These are phyloP conservation scores for Ivindomyrus marchei DNA, from an alignment of 2,113 vertebrate genomes.

Conservation along the genomic window DNA sequence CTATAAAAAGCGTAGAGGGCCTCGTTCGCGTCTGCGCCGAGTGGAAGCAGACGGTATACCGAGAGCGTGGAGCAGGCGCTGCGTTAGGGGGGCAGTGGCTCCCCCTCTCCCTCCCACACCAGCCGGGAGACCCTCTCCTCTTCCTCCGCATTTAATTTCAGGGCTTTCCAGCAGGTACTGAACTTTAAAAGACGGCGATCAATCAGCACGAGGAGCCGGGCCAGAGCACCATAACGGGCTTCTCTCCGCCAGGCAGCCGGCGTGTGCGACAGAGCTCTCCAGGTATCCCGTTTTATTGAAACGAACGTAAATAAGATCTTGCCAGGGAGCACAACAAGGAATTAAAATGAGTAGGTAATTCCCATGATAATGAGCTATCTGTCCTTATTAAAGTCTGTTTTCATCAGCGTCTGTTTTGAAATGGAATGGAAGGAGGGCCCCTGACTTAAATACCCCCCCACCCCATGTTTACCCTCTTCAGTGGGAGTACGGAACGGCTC, in stretches of 20 bases:
- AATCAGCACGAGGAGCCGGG: neutral
- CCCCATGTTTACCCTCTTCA: neutral
- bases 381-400: neutral
- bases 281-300: slow-evolving; percentile 13
- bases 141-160: slow-evolving; percentile 25
- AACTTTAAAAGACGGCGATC: slow-evolving; percentile 19
- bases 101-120: neutral
- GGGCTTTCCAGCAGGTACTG: slow-evolving; percentile 20
- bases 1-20: neutral
- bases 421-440: neutral
- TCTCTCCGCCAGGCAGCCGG: neutral
- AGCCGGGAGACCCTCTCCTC: neutral
- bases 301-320: neutral
- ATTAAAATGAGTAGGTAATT: slow-evolving; percentile 12
- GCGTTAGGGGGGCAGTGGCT: neutral
- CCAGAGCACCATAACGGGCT: neutral
- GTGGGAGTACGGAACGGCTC: neutral
- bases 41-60: neutral
- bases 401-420: neutral
- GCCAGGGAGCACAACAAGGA: neutral
- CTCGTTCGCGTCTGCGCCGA: neutral
- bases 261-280: neutral
- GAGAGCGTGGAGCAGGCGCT: neutral
- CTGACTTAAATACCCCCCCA: neutral
- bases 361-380: slow-evolving; percentile 3